Percentiles rank a stretch among this genome's conserved stretches.
These are phyloP conservation scores for Tenthredo mesomela DNA, from an alignment of 2,888 invertebrate genomes.

Conservation along the genomic window DNA sequence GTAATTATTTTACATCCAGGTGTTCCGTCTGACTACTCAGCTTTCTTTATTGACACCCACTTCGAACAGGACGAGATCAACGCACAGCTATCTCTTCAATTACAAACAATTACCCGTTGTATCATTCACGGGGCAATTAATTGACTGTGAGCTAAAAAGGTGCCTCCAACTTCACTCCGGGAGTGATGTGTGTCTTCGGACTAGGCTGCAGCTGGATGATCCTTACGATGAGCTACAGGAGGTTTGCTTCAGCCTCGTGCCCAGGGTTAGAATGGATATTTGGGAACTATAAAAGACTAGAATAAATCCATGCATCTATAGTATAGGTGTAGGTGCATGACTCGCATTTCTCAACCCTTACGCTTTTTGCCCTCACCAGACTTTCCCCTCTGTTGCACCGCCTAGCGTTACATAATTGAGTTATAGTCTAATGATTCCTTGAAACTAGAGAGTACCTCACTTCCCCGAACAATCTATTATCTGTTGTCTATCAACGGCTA, in stretches of 20 bases:
- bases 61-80: not conserved
- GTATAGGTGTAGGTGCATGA: conserved; percentile 41
- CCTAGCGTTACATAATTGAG: conserved; percentile 57
- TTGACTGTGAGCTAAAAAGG: not conserved
- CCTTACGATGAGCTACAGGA: not conserved
- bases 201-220: not conserved
- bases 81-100: conserved; percentile 1
- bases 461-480: conserved; percentile 57
- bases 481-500: conserved; percentile 44
- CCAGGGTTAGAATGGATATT: not conserved
- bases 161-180: not conserved
- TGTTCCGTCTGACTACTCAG: not conserved
- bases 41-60: not conserved
- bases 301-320: not conserved
- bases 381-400: conserved; percentile 46
- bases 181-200: not conserved
- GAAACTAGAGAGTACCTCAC: conserved; percentile 54
- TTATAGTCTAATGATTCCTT: conserved; percentile 57
- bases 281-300: not conserved
- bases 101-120: not conserved
- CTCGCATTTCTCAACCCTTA: conserved; percentile 51
- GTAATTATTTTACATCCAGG: not conserved
- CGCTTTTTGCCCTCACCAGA: conserved; percentile 41
- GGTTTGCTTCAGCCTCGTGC: conserved; percentile 19
- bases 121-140: not conserved